Evolutionary conservation across 2,113 vertebrate species (phyloP).

Genomic region (Ammodytes dubius): DNA sequence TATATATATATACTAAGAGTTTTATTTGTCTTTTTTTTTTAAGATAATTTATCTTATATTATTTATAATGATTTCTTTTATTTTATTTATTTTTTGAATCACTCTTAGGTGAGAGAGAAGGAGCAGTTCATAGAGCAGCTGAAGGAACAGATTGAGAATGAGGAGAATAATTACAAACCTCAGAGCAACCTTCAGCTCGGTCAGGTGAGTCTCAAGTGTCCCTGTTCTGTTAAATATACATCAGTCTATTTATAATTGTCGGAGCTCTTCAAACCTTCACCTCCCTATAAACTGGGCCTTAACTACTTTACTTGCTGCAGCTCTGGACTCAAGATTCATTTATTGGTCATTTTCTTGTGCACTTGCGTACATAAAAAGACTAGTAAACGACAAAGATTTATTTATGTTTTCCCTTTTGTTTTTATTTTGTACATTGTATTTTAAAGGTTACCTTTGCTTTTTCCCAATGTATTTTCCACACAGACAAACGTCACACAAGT

Average conservation of each 20-base stretch:
- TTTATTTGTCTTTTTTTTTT: neutral
- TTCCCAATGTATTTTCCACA: neutral
- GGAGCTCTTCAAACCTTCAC: constrained; percentile 10
- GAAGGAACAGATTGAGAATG: constrained; percentile 57
- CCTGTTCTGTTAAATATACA: constrained; percentile 10
- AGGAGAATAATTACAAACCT: constrained; percentile 50
- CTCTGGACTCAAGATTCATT: too few relatives aligned
- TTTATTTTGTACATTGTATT: too few relatives aligned
- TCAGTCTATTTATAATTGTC: constrained; percentile 11
- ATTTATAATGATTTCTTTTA: too few relatives aligned
- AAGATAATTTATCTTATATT: neutral
- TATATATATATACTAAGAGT: neutral
- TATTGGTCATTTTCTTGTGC: too few relatives aligned
- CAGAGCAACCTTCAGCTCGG: constrained; percentile 53
- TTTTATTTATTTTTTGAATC: neutral
- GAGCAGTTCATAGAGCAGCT: constrained; percentile 42
- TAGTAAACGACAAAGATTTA: too few relatives aligned
- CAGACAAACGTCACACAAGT: constrained; percentile 45
- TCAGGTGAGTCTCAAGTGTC: constrained; percentile 50
- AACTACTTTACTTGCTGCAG: neutral
- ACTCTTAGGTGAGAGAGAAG: constrained; percentile 57
- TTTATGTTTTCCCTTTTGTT: too few relatives aligned
- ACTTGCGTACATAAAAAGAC: too few relatives aligned
- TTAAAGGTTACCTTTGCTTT: neutral
- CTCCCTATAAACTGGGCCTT: neutral